These are phyloP conservation scores for Empidonax alnorum DNA, from an alignment of 2,113 vertebrate species.

Conservation along the genomic window DNA sequence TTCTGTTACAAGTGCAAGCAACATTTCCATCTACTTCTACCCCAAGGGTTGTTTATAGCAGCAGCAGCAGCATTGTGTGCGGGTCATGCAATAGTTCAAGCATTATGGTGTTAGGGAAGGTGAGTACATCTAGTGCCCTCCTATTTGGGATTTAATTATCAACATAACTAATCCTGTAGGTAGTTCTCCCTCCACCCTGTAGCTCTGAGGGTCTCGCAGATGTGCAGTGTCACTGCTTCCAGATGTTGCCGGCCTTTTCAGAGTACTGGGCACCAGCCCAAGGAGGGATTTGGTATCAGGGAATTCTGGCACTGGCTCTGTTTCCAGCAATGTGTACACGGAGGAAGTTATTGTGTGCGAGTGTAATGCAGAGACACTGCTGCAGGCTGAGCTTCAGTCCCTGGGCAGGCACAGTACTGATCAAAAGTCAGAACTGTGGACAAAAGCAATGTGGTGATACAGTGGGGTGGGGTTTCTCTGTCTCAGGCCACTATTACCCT, in stretches of 20 bases:
- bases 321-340: background rate
- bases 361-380: constrained; percentile 1
- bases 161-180: background rate
- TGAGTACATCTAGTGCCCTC: background rate
- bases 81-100: background rate
- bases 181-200: background rate
- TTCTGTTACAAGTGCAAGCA: background rate
- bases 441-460: background rate
- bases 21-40: background rate
- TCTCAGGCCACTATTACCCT: background rate
- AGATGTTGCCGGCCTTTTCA: constrained; percentile 40
- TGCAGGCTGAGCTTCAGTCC: constrained; percentile 6
- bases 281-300: constrained; percentile 41
- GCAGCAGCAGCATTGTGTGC: rapidly evolving
- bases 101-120: background rate
- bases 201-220: constrained; percentile 23
- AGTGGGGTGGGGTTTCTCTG: background rate
- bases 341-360: constrained; percentile 61
- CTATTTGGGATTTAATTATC: constrained; percentile 41
- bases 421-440: background rate
- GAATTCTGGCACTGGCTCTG: constrained; percentile 35
- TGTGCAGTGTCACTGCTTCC: constrained; percentile 57
- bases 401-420: background rate
- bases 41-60: background rate
- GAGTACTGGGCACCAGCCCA: constrained; percentile 52